Percentiles rank a stretch among this genome's conserved stretches.
phyloP scores from a whole-genome alignment of 2,888 invertebrate species.

The Drosophila macrospina region DNA sequence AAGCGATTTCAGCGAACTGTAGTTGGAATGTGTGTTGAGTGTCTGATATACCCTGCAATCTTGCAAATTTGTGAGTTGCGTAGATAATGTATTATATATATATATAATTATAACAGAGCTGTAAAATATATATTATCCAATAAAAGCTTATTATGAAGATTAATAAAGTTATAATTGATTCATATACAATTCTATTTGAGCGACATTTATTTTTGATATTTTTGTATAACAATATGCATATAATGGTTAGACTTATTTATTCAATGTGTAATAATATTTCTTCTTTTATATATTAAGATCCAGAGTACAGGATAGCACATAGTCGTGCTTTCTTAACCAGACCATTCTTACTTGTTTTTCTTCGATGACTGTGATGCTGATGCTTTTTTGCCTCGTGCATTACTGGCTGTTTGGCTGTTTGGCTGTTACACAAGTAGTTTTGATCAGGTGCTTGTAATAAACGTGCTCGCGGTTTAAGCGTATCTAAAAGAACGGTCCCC shows the following conservation, averaged over 20 bases:
- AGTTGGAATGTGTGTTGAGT: conserved; percentile 4
- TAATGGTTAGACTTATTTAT: background rate
- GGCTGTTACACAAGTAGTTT: conserved; percentile 17
- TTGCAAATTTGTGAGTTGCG: background rate
- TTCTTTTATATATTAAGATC: background rate
- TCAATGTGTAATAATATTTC: background rate
- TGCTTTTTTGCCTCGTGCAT: conserved; percentile 11
- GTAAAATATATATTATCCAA: too few species aligned
- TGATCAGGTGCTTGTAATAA: conserved; percentile 34
- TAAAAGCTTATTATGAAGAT: too few species aligned
- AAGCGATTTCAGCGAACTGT: conserved; percentile 2
- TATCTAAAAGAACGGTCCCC: conserved; percentile 1
- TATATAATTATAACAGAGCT: too few species aligned
- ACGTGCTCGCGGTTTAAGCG: conserved; percentile 30
- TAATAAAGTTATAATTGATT: too few species aligned
- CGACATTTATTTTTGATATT: too few species aligned
- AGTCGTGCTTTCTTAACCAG: background rate
- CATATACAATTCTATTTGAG: too few species aligned
- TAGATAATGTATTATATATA: background rate
- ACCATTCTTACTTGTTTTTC: background rate
- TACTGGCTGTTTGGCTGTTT: conserved; percentile 32
- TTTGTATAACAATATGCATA: too few species aligned
- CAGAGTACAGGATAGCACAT: background rate
- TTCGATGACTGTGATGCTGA: conserved; percentile 4
- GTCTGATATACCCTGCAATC: conserved; percentile 6